Conservation (phyloP, 2,888 invertebrate genomes). For the Gymnoscelis rufifasciata region DNA sequence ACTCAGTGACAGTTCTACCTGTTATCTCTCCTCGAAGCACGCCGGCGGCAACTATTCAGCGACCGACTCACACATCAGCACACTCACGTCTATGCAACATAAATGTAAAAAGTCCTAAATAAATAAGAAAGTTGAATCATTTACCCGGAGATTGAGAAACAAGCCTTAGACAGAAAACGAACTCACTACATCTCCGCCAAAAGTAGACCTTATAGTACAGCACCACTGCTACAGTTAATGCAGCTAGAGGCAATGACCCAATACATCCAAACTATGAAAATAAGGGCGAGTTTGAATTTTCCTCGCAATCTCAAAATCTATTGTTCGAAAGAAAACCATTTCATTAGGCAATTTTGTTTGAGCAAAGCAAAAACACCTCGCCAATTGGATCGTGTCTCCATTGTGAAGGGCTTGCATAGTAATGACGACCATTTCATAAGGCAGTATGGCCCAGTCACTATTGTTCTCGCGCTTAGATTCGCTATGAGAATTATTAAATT, state of each 20-base stretch:
- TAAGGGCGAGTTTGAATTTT: neutral
- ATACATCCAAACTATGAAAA: no score
- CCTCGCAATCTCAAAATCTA: neutral
- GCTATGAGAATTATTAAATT: neutral
- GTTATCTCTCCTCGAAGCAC: constrained; percentile 13
- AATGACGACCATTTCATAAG: constrained; percentile 15
- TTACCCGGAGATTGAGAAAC: no score
- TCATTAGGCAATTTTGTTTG: neutral
- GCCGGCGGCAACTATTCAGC: constrained; percentile 79
- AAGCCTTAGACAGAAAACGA: no score
- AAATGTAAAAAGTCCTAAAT: constrained; percentile 69
- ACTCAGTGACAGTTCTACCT: neutral
- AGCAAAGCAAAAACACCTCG: neutral
- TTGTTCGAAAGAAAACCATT: constrained; percentile 1
- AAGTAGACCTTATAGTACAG: no score
- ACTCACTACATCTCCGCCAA: no score
- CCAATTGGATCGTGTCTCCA: constrained; percentile 1
- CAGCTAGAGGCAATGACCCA: no score
- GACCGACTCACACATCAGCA: constrained; percentile 74
- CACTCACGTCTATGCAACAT: constrained; percentile 63
- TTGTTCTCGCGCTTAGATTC: constrained; percentile 7
- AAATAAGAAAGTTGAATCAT: no score
- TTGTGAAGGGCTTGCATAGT: constrained; percentile 18
- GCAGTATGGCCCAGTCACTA: constrained; percentile 14
- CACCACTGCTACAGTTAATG: no score